Conservation (phyloP, 1,140 invertebrate species). For the Lethrus apterus region DNA sequence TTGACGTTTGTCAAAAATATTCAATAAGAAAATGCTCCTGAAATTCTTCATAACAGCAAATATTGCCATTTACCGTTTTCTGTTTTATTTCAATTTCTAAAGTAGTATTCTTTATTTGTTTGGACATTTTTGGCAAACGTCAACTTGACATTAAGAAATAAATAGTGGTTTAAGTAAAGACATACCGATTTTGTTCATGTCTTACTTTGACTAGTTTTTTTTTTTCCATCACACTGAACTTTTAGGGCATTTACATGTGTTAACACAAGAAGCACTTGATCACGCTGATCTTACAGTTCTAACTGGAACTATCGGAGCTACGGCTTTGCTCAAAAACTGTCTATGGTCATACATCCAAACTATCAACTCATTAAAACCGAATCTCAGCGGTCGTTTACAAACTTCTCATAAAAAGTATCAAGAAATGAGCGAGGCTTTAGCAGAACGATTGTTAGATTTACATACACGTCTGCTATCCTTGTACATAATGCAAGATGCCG, state of each 20-base stretch:
- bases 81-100: no score
- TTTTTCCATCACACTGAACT: no score
- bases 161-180: no score
- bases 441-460: constrained; percentile 67
- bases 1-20: no score
- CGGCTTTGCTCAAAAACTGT: constrained; percentile 66
- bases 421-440: constrained; percentile 72
- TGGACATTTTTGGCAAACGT: no score
- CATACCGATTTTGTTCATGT: no score
- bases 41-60: no score
- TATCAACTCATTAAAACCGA: constrained; percentile 40
- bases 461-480: constrained; percentile 66
- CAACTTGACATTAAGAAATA: no score
- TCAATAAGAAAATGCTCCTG: no score
- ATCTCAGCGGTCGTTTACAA: constrained; percentile 34
- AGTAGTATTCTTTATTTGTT: neutral
- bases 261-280: constrained; percentile 73
- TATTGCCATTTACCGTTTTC: no score
- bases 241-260: constrained; percentile 63
- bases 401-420: constrained; percentile 64
- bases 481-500: constrained; percentile 70
- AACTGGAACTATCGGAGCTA: constrained; percentile 68
- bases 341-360: constrained; percentile 63
- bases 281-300: constrained; percentile 70
- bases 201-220: no score